phyloP scores from a whole-genome alignment of 1,140 invertebrate species.

The Tetramorium parvispinum region DNA sequence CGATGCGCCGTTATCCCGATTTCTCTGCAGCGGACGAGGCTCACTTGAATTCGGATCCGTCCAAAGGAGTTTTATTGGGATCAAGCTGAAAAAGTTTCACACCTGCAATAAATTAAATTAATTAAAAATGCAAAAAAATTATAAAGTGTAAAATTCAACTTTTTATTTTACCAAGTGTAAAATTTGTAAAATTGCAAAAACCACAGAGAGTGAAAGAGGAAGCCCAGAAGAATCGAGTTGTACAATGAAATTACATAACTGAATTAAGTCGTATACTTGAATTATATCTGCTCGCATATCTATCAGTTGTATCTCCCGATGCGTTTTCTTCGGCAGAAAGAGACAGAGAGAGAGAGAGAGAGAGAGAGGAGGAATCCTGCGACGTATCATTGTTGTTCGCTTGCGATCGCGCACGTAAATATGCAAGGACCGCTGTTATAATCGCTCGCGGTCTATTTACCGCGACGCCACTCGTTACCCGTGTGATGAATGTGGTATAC shows the following conservation, averaged over 20 bases:
- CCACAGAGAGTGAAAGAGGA: neutral
- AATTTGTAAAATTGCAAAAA: too few relatives aligned
- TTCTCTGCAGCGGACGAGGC: neutral
- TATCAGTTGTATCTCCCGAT: neutral
- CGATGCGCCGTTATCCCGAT: neutral
- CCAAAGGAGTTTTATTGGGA: neutral
- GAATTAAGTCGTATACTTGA: neutral
- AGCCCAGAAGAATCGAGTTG: neutral
- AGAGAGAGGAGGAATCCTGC: neutral
- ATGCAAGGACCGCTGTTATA: neutral
- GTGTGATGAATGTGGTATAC: constrained; percentile 29
- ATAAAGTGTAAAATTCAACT: too few relatives aligned
- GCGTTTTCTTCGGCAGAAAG: neutral
- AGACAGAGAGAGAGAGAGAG: neutral
- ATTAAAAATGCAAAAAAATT: too few relatives aligned
- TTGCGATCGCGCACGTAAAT: neutral
- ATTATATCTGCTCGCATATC: too few relatives aligned
- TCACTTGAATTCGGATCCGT: neutral
- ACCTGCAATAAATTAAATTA: too few relatives aligned
- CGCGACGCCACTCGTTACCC: constrained; percentile 21
- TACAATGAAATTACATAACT: neutral
- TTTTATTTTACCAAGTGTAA: too few relatives aligned
- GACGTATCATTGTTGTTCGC: neutral
- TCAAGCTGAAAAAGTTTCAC: neutral
- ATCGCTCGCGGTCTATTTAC: neutral